A percentile compares a stretch with the other conserved stretches of the same genome.
These are phyloP conservation scores for Lasioglossum calceatum DNA, from an alignment of 2,888 invertebrate genomes.

Conservation along the genomic window DNA sequence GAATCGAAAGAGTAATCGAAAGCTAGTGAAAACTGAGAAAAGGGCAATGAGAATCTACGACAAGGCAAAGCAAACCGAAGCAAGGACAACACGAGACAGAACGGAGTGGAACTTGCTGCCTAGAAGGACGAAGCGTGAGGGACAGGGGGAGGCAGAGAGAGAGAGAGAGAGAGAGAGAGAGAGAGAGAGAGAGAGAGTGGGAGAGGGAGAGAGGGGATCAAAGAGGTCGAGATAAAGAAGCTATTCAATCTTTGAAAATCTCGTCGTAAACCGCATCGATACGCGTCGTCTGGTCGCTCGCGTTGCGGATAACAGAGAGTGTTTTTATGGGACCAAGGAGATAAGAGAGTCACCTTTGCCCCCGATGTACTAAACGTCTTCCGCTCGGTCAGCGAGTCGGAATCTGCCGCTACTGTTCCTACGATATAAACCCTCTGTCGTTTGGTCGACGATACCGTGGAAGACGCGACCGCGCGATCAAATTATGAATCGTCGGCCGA, in stretches of 20 bases:
- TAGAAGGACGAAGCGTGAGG: neutral
- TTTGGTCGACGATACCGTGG: neutral
- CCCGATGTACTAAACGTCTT: constrained; percentile 78
- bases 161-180: neutral
- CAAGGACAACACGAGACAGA: neutral
- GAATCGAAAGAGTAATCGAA: neutral
- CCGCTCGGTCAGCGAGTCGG: constrained; percentile 71
- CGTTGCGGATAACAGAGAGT: constrained; percentile 77
- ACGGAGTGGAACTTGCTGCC: neutral
- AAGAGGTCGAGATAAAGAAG: constrained; percentile 68
- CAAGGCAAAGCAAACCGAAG: neutral
- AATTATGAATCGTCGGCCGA: neutral
- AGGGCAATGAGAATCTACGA: neutral
- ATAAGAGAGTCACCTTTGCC: constrained; percentile 78
- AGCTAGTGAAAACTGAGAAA: neutral
- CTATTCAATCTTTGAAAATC: constrained; percentile 77
- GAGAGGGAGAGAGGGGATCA: neutral
- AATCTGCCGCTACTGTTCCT: constrained; percentile 58
- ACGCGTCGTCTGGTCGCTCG: constrained; percentile 48
- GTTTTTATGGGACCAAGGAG: constrained; percentile 78
- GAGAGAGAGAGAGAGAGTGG: too few relatives aligned
- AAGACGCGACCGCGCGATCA: neutral
- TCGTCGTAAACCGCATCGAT: constrained; percentile 65
- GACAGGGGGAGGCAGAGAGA: neutral
- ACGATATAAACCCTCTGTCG: constrained; percentile 36